Evolutionary conservation across 2,113 vertebrate genomes (phyloP).

Genomic region (Anas platyrhynchos): DNA sequence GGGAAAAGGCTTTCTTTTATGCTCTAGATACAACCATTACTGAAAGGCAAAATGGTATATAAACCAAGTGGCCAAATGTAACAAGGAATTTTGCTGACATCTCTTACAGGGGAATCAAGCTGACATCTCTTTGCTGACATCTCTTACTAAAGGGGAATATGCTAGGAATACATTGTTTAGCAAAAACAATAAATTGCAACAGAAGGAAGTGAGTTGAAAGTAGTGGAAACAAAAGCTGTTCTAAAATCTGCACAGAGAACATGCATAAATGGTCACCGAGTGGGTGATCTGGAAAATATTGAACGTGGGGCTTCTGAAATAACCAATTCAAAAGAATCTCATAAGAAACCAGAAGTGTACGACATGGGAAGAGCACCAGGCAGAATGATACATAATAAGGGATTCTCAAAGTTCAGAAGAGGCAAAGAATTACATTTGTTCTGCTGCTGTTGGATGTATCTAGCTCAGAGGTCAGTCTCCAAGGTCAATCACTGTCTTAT

Average conservation of each 20-base stretch:
- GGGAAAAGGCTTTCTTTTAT: background rate
- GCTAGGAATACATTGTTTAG: background rate
- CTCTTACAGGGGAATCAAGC: background rate
- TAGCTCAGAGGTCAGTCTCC: background rate
- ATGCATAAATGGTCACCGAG: background rate
- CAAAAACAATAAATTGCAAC: background rate
- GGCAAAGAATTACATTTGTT: background rate
- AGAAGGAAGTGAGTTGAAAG: background rate
- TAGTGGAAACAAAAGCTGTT: background rate
- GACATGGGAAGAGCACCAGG: background rate
- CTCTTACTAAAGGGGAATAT: background rate
- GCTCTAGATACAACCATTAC: background rate
- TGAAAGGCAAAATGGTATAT: background rate
- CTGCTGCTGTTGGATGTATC: background rate
- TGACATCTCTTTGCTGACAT: background rate
- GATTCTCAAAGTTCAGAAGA: background rate
- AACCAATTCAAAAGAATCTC: background rate
- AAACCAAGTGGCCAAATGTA: background rate
- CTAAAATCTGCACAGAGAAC: background rate
- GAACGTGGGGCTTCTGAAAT: background rate
- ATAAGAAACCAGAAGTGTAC: background rate
- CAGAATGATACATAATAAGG: background rate
- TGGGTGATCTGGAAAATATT: background rate
- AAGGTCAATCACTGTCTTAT: constrained; percentile 1
- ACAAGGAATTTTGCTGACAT: background rate